phyloP scores from a whole-genome alignment of 2,113 vertebrate genomes.

The Oreochromis spilurus region DNA sequence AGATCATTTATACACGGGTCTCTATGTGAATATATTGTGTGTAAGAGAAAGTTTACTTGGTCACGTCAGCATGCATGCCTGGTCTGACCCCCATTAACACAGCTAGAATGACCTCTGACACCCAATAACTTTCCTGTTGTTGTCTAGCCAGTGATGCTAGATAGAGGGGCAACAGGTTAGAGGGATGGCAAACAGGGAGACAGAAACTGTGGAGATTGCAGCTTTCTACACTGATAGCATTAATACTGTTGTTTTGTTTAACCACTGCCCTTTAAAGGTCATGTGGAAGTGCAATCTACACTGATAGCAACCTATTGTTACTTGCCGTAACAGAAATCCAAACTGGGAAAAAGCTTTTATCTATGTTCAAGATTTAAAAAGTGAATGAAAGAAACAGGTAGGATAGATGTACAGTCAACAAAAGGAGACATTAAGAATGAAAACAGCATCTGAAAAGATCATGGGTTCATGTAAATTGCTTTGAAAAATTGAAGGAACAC shows the following conservation, averaged over 20 bases:
- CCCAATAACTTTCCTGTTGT: background rate
- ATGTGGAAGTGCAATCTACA: background rate
- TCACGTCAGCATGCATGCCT: background rate
- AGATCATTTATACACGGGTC: background rate
- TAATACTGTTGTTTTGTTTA: background rate
- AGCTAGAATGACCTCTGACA: background rate
- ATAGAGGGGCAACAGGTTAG: background rate
- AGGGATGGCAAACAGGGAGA: background rate
- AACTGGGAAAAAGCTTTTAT: background rate
- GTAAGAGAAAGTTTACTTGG: background rate
- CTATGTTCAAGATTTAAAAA: background rate
- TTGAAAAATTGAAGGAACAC: background rate
- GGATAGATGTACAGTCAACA: background rate
- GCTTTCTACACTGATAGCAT: background rate
- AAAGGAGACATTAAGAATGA: background rate
- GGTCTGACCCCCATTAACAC: conserved; percentile 12
- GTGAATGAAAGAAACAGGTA: background rate
- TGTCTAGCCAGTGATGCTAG: background rate
- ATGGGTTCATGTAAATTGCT: background rate
- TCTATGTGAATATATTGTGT: background rate
- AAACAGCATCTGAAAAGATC: background rate
- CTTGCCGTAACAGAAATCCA: background rate
- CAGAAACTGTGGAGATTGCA: background rate
- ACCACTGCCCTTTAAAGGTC: background rate
- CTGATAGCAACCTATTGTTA: background rate